Conservation (phyloP, 2,797 vertebrate genomes). For the Channa striata region DNA sequence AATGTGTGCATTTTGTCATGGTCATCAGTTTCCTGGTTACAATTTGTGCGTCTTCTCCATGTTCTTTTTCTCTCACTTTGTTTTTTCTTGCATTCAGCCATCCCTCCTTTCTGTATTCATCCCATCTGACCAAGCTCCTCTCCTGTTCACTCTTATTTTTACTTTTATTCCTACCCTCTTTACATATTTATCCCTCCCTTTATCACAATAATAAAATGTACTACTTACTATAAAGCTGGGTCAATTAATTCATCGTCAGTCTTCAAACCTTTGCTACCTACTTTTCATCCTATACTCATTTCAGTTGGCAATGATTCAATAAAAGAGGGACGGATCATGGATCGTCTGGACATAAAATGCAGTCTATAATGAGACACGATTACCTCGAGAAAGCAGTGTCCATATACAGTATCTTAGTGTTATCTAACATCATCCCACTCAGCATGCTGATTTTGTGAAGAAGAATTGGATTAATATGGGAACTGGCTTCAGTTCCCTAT, state of each 20-base stretch:
- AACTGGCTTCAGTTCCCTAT: conserved; percentile 54
- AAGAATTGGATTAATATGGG: conserved; percentile 70
- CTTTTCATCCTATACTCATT: conserved; percentile 52
- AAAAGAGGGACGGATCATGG: conserved; percentile 52
- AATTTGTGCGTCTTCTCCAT: background rate
- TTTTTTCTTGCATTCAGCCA: background rate
- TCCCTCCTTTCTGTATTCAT: background rate
- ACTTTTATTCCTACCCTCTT: background rate
- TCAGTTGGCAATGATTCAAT: conserved; percentile 60
- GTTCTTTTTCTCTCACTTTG: background rate
- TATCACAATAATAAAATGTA: too few species aligned
- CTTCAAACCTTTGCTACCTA: too few species aligned
- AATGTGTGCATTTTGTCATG: background rate
- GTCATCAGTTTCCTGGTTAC: background rate
- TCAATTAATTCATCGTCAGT: too few species aligned
- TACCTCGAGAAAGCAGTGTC: conserved; percentile 62
- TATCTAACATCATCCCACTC: conserved; percentile 63
- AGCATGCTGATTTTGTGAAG: conserved; percentile 55
- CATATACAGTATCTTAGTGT: conserved; percentile 46
- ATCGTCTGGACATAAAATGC: conserved; percentile 66
- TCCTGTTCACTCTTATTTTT: too few species aligned
- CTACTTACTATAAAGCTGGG: too few species aligned
- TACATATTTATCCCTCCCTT: too few species aligned
- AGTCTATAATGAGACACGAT: conserved; percentile 72
- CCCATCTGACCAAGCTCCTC: background rate